Conservation (phyloP, 2,888 invertebrate species). For the Pecten maximus region DNA sequence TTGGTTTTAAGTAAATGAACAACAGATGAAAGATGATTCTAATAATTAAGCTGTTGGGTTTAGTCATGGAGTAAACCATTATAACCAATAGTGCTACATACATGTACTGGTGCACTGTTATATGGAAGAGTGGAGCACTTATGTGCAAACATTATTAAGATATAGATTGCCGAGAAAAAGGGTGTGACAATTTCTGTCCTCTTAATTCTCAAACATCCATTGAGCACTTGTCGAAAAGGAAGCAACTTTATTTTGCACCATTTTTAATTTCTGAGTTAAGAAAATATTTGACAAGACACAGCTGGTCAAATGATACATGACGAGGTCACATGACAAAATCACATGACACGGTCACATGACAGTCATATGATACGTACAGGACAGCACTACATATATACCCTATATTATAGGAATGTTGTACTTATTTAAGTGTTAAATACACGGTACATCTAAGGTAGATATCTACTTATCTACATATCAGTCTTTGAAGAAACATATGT, state of each 20-base stretch:
- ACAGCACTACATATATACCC: neutral
- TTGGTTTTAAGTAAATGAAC: too few relatives aligned
- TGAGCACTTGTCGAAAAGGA: conserved; percentile 9
- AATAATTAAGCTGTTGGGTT: too few relatives aligned
- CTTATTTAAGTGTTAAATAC: neutral
- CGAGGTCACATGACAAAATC: too few relatives aligned
- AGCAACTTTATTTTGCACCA: neutral
- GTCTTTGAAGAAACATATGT: too few relatives aligned
- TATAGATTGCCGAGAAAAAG: neutral
- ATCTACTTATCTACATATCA: too few relatives aligned
- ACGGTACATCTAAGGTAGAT: too few relatives aligned
- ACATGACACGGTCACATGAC: conserved; percentile 2
- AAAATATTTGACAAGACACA: conserved; percentile 5
- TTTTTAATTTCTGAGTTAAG: neutral
- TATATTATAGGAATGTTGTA: neutral
- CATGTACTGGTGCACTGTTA: neutral
- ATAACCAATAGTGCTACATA: too few relatives aligned
- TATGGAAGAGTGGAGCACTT: neutral
- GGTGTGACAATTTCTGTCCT: neutral
- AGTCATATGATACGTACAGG: neutral
- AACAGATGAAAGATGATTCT: too few relatives aligned
- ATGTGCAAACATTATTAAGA: neutral
- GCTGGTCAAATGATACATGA: neutral
- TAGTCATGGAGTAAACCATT: too few relatives aligned
- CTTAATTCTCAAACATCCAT: neutral